Evolutionary conservation across 2,797 vertebrate genomes (phyloP), one percentile per base, ranked within the genome.

Genomic region (Calcarius lapponicus): DNA sequence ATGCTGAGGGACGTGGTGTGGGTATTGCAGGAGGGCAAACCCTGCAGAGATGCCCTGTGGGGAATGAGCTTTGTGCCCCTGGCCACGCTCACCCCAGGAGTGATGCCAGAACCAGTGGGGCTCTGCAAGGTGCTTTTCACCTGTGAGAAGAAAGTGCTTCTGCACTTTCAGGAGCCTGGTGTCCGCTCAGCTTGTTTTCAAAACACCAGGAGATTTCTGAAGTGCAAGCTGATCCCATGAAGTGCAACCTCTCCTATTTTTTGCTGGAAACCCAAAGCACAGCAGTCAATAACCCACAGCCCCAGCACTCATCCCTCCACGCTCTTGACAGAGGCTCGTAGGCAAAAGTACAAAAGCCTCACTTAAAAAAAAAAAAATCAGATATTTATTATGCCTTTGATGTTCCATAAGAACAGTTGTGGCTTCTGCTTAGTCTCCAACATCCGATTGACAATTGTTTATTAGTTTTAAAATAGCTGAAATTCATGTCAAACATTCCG

Each of bases 391-490:
- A 61, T 45, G 96, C 92, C 97, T 99, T 99, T 99, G 98, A 99
- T 99, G 98, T 99, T 98, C 98, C 98, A 97, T 98, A 98, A 98
- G 98, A 98, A 98, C 90, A 85, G 76, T 96, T 67, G 48, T 76
- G 82, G 97, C 97, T 98, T 97, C 99, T 98, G 99, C 98, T 98
- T 98, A 98, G 97, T 97, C 97, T 99, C 98, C 97, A 74, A 92
- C 94, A 58, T 96, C 97, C 92, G 69, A 94, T 72, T 98, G 99
- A 99, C 99, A 98, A 98, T 97, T 99, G 99, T 99, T 99, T 99
- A 99, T 99, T 98, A 98, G 97, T 98, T 98, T 98, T 98, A 98
- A 98, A 99, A 98, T 98, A 98, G 97, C 98, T 98, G 98, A 98
- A 97, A 98, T 98, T 98, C 98, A 98, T 98, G 97, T 98, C 97